Evolutionary conservation across 2,888 invertebrate genomes (phyloP).

Genomic region (Encarsia formosa): DNA sequence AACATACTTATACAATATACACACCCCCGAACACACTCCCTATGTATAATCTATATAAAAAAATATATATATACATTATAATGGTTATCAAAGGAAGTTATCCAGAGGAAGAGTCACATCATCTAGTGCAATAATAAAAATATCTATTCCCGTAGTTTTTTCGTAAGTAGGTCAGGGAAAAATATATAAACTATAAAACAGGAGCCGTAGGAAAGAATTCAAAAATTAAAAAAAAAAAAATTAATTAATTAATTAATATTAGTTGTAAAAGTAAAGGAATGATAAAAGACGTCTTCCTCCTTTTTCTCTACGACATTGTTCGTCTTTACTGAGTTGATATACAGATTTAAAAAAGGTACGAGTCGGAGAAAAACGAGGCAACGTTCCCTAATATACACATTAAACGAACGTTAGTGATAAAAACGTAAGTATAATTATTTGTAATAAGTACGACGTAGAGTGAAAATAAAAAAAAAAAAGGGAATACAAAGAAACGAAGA

Average conservation of each 20-base stretch:
- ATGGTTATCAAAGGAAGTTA: conserved; percentile 15
- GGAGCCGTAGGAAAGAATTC: no score
- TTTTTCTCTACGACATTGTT: no score
- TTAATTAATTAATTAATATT: no score
- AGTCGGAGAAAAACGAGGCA: background rate
- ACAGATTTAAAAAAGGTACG: no score
- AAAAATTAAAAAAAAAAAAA: no score
- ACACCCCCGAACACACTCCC: no score
- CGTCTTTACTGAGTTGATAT: no score
- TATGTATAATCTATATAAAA: conserved; percentile 7
- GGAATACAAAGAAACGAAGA: background rate
- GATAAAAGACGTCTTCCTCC: background rate
- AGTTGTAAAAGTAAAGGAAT: no score
- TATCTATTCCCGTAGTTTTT: conserved; percentile 26
- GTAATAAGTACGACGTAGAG: conserved; percentile 29
- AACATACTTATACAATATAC: conserved; percentile 1
- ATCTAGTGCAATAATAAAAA: conserved; percentile 27
- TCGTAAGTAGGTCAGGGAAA: conserved; percentile 20
- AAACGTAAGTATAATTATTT: conserved; percentile 25
- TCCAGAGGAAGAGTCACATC: conserved; percentile 24
- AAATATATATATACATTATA: conserved; percentile 7
- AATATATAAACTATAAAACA: no score
- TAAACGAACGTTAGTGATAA: conserved; percentile 27
- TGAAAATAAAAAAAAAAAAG: conserved; percentile 11
- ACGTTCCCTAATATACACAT: conserved; percentile 23